Percentiles rank a stretch among this genome's conserved stretches.
phyloP scores from a whole-genome alignment of 2,888 invertebrate genomes.

The Halictus quadricinctus region DNA sequence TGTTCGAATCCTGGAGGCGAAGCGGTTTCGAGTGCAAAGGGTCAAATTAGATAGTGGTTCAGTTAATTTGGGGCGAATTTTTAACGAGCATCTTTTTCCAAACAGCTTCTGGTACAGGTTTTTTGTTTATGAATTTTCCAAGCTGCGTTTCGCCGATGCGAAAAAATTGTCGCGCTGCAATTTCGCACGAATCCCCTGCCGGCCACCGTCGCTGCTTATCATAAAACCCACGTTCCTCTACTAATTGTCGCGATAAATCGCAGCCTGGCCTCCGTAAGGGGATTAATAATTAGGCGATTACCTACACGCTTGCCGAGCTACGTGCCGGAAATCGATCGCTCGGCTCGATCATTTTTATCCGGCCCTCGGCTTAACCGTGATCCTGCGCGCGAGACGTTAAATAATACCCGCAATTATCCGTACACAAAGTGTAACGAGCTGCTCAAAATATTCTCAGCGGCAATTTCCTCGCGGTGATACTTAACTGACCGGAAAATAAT shows the following conservation, averaged over 20 bases:
- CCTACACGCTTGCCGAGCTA: constrained; percentile 35
- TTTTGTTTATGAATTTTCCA: background rate
- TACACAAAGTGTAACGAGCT: constrained; percentile 35
- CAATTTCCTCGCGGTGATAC: constrained; percentile 6
- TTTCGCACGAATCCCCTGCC: constrained; percentile 25
- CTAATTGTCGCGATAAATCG: constrained; percentile 77
- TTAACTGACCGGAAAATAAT: constrained; percentile 12
- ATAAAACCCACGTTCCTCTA: constrained; percentile 65
- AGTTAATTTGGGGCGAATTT: background rate
- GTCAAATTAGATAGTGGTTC: background rate
- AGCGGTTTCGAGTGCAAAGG: no score
- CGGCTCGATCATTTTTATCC: constrained; percentile 45
- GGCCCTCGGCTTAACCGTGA: constrained; percentile 29
- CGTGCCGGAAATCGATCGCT: constrained; percentile 66
- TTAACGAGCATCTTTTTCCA: background rate
- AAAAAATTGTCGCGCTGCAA: constrained; percentile 54
- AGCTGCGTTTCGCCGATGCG: background rate
- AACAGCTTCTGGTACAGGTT: background rate
- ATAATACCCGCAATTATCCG: constrained; percentile 47
- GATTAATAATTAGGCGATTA: constrained; percentile 70
- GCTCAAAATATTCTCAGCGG: constrained; percentile 8
- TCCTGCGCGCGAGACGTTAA: constrained; percentile 33
- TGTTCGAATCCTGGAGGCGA: no score
- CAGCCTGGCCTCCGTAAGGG: constrained; percentile 53
- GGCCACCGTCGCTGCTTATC: constrained; percentile 70